phyloP scores from a whole-genome alignment of 2,888 invertebrate species.

The Saturnia pavonia region DNA sequence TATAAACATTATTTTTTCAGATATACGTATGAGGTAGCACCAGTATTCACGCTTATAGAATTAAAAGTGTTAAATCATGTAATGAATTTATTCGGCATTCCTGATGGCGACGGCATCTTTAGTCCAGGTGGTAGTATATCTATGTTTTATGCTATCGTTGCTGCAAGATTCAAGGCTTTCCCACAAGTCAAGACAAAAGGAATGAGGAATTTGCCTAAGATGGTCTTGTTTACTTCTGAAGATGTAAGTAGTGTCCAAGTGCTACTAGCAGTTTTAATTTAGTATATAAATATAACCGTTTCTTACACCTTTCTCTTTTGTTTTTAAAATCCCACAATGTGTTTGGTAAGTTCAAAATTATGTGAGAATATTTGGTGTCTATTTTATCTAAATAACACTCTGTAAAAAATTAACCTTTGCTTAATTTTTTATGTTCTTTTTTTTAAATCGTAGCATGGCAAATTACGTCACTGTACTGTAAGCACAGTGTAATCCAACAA shows the following conservation, averaged over 20 bases:
- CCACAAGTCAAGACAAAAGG: slow-evolving; percentile 88
- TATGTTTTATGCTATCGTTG: slow-evolving; percentile 89
- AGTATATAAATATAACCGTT: no score
- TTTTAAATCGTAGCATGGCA: no score
- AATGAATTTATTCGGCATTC: slow-evolving; percentile 83
- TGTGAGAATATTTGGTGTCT: no score
- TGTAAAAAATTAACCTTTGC: no score
- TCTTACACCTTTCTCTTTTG: no score
- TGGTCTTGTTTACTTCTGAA: slow-evolving; percentile 89
- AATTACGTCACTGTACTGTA: no score
- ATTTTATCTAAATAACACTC: no score
- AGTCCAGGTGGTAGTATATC: slow-evolving; percentile 90
- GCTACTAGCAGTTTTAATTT: no score
- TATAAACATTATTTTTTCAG: slow-evolving; percentile 56
- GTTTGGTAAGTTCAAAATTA: no score
- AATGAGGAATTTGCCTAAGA: slow-evolving; percentile 81
- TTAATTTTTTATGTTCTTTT: no score
- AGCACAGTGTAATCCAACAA: no score
- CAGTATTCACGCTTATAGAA: slow-evolving; percentile 89
- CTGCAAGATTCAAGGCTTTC: slow-evolving; percentile 85
- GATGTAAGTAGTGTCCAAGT: slow-evolving; percentile 86
- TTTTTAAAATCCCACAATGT: no score
- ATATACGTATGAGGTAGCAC: slow-evolving; percentile 91
- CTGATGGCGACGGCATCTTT: slow-evolving; percentile 88
- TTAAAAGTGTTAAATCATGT: slow-evolving; percentile 83